phyloP scores from a whole-genome alignment of 2,888 invertebrate species.

The Microchrysa polita region DNA sequence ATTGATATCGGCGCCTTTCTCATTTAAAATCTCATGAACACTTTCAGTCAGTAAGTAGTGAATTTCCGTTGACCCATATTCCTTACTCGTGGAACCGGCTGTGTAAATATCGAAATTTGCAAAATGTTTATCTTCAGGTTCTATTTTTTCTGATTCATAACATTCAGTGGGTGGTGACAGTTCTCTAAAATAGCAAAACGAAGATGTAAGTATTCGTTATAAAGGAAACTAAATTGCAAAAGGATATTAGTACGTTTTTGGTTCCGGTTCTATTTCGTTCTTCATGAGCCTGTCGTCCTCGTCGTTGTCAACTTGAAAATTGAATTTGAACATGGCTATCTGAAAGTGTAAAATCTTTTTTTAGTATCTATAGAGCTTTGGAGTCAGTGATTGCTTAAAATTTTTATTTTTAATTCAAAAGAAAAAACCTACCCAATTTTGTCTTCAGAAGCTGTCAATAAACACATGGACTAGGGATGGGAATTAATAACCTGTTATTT shows the following conservation, averaged over 20 bases:
- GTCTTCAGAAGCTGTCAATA: too few relatives aligned
- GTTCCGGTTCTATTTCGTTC: neutral
- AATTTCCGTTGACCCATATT: slow-evolving; percentile 52
- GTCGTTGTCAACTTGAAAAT: slow-evolving; percentile 31
- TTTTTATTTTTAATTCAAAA: neutral
- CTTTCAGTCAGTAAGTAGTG: slow-evolving; percentile 56
- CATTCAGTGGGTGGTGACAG: neutral
- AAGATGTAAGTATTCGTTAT: neutral
- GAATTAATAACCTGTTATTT: too few relatives aligned
- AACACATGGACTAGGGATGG: too few relatives aligned
- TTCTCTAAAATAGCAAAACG: neutral
- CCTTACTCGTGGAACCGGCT: slow-evolving; percentile 55
- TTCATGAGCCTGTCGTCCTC: slow-evolving; percentile 8
- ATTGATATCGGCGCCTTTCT: slow-evolving; percentile 58
- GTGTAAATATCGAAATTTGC: slow-evolving; percentile 57
- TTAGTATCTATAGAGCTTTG: neutral
- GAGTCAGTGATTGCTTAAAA: too few relatives aligned
- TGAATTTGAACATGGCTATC: slow-evolving; percentile 43
- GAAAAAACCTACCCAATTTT: neutral
- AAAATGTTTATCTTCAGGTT: slow-evolving; percentile 51
- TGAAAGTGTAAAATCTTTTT: neutral
- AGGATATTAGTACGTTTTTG: neutral
- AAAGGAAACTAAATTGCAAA: neutral
- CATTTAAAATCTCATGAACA: slow-evolving; percentile 52
- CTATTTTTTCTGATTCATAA: slow-evolving; percentile 54